A percentile compares a stretch with the other conserved stretches of the same genome.
These are phyloP conservation scores for Drosophila kambysellisi DNA, from an alignment of 2,888 invertebrate genomes.

Conservation along the genomic window DNA sequence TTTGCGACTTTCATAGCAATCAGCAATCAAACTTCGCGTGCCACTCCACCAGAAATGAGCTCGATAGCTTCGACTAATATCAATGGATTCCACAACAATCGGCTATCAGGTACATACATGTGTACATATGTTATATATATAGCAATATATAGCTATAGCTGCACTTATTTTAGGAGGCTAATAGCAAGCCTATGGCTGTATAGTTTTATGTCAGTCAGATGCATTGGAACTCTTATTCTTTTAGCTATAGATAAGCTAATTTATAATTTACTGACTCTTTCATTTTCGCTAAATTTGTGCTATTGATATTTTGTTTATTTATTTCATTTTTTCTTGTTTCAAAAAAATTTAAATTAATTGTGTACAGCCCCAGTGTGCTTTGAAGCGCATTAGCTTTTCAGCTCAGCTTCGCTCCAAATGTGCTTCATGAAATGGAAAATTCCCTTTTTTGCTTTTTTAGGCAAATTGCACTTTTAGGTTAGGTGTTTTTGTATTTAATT, in stretches of 20 bases:
- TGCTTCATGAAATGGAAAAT: not conserved
- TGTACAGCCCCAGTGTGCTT: not conserved
- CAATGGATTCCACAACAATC: not conserved
- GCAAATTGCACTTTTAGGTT: slow-evolving; percentile 9
- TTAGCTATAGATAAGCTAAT: not conserved
- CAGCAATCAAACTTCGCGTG: not conserved
- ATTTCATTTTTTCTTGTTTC: not conserved
- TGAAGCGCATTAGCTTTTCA: slow-evolving; percentile 1
- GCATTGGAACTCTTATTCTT: not conserved
- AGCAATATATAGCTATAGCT: not conserved
- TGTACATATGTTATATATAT: too few relatives aligned
- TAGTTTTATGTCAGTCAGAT: not conserved
- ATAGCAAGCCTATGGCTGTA: not conserved
- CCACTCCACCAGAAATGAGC: not conserved
- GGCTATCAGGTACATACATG: not conserved
- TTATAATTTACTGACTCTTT: not conserved
- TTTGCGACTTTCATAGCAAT: not conserved
- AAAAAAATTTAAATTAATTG: not conserved
- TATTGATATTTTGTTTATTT: not conserved
- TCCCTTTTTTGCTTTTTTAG: slow-evolving; percentile 9
- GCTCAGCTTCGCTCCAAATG: not conserved
- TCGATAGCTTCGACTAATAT: not conserved
- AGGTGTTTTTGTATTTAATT: not conserved
- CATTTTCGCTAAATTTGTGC: not conserved
- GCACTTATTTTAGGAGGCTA: not conserved